A percentile compares a stretch with the other conserved stretches of the same genome.
phyloP scores from a whole-genome alignment of 2,797 vertebrate genomes.

The Emydoidea blandingii region DNA sequence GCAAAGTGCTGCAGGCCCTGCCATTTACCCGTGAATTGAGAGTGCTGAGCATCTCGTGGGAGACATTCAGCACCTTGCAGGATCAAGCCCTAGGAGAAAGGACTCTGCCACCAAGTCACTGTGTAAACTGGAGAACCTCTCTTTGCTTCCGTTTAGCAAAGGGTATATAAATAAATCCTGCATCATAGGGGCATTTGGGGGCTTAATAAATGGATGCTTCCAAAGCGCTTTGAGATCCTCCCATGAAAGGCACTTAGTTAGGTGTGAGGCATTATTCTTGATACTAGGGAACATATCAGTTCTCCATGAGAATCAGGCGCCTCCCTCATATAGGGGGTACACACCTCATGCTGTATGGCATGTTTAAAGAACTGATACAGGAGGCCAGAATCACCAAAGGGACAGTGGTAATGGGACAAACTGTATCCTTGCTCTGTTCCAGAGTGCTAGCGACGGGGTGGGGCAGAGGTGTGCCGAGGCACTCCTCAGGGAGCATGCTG shows the following conservation, averaged over 20 bases:
- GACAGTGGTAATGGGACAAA: not conserved
- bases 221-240: not conserved
- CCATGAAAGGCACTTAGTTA: not conserved
- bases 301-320: not conserved
- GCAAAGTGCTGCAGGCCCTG: not conserved
- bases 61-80: rapidly evolving
- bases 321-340: not conserved
- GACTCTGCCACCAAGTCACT: not conserved
- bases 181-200: not conserved
- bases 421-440: not conserved
- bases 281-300: not conserved
- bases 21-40: not conserved
- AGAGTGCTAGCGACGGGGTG: not conserved
- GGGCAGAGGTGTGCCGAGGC: not conserved
- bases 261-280: not conserved
- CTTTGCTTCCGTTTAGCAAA: not conserved
- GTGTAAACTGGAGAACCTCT: not conserved
- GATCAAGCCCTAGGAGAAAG: not conserved
- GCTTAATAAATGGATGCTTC: not conserved
- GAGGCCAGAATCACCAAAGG: not conserved
- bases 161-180: not conserved
- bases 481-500: not conserved
- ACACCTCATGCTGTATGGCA: not conserved
- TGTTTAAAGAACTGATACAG: not conserved
- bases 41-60: not conserved